A percentile compares a stretch with the other conserved stretches of the same genome.
Evolutionary conservation across 2,113 vertebrate species (phyloP).

Genomic region (Aldabrachelys gigantea): DNA sequence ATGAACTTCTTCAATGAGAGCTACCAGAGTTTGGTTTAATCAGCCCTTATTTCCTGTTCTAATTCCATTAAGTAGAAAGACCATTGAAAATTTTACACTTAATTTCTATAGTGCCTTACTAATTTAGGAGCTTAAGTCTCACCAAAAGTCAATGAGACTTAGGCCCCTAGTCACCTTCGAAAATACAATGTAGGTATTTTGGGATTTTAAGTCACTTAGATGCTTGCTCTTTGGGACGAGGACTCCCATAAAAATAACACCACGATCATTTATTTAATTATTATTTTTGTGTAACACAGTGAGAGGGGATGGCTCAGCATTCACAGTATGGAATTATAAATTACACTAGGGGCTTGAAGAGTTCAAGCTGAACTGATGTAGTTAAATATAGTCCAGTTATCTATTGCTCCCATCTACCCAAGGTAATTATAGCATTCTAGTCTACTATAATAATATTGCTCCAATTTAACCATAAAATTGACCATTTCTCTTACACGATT

Average conservation of each 20-base stretch:
- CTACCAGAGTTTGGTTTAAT: not conserved
- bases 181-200: not conserved
- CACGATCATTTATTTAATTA: not conserved
- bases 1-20: not conserved
- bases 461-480: rapidly evolving
- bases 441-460: not conserved
- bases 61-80: not conserved
- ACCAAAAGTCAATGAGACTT: not conserved
- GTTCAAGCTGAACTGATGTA: conserved; percentile 25
- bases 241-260: not conserved
- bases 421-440: not conserved
- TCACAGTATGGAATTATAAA: not conserved
- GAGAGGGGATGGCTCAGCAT: conserved; percentile 7
- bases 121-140: not conserved
- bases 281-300: conserved; percentile 8
- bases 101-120: not conserved
- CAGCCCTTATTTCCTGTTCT: not conserved
- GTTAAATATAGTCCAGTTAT: not conserved
- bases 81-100: no score
- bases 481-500: rapidly evolving
- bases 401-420: not conserved
- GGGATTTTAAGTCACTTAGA: not conserved
- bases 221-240: not conserved
- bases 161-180: not conserved
- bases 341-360: conserved; percentile 7